Percentiles rank a stretch among this genome's conserved stretches.
Conservation (phyloP, 2,797 vertebrate genomes). For the Phataginus tricuspis region DNA sequence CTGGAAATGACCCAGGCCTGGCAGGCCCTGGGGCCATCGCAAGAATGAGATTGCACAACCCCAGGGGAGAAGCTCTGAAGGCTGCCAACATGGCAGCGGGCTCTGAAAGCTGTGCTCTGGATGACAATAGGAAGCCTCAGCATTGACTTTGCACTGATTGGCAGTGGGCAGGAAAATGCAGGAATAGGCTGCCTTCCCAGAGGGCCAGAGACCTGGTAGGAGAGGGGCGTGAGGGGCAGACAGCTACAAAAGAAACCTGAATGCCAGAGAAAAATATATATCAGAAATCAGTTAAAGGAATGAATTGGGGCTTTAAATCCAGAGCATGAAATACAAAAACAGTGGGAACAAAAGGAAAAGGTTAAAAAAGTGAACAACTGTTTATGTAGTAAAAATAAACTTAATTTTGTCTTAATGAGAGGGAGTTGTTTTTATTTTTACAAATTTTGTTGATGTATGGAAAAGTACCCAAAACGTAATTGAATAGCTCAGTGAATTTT, state of each 20-base stretch:
- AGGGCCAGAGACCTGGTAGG: not conserved
- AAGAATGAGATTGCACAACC: conserved; percentile 24
- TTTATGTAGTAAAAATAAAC: not conserved
- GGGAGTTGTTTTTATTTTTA: not conserved
- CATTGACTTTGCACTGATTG: not conserved
- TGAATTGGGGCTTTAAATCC: not conserved
- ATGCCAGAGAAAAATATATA: not conserved
- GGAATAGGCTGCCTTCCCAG: conserved; percentile 48
- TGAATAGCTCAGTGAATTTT: not conserved
- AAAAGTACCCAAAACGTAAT: not conserved
- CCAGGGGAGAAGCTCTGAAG: conserved; percentile 17
- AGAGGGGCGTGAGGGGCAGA: not conserved
- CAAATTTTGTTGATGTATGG: not conserved
- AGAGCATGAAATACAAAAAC: not conserved
- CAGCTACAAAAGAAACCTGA: not conserved
- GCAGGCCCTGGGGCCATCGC: not conserved
- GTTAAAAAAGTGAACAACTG: not conserved
- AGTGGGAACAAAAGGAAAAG: not conserved
- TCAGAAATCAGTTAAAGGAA: conserved; percentile 29
- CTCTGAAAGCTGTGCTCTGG: not conserved
- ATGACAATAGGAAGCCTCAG: not conserved
- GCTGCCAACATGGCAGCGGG: not conserved
- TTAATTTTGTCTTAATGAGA: not conserved
- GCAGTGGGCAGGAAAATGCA: not conserved
- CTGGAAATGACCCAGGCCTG: conserved; percentile 54